Evolutionary conservation across 1,140 invertebrate species (phyloP).

Genomic region (Ganaspis sp.): DNA sequence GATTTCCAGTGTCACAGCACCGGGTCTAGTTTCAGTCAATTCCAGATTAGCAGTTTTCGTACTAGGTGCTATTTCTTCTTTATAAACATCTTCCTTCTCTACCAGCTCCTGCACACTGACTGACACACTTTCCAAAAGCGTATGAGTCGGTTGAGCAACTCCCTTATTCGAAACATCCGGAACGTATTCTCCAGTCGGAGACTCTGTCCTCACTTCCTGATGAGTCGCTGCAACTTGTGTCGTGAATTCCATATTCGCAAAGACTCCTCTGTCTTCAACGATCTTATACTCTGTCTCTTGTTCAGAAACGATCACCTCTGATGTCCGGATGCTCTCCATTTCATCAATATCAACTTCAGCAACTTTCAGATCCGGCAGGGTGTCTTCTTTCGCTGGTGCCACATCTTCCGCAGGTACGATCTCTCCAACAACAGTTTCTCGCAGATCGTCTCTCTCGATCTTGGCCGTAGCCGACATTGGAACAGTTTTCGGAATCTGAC

Average conservation of each 20-base stretch:
- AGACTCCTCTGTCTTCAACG: conserved; percentile 63
- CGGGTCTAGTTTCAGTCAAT: conserved; percentile 72
- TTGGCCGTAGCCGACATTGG: conserved; percentile 71
- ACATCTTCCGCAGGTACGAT: conserved; percentile 75
- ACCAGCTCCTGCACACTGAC: conserved; percentile 75
- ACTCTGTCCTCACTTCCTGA: conserved; percentile 75
- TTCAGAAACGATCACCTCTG: conserved; percentile 75
- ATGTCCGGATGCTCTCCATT: conserved; percentile 76
- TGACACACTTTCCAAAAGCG: conserved; percentile 75
- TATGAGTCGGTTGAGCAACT: conserved; percentile 73
- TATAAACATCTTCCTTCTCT: conserved; percentile 78
- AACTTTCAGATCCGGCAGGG: conserved; percentile 69
- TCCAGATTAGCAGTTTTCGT: conserved; percentile 75
- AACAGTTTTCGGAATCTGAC: conserved; percentile 68
- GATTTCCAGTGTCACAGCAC: conserved; percentile 76
- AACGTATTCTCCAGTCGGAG: conserved; percentile 71
- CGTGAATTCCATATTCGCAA: conserved; percentile 74
- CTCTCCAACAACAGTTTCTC: conserved; percentile 78
- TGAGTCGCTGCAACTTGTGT: conserved; percentile 75
- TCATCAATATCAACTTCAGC: conserved; percentile 75
- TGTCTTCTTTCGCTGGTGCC: conserved; percentile 54
- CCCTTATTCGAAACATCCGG: conserved; percentile 65
- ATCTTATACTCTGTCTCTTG: conserved; percentile 72
- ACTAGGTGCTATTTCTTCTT: conserved; percentile 71
- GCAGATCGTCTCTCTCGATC: conserved; percentile 69